Evolutionary conservation across 2,113 vertebrate genomes (phyloP).

Genomic region (Falco punctatus): DNA sequence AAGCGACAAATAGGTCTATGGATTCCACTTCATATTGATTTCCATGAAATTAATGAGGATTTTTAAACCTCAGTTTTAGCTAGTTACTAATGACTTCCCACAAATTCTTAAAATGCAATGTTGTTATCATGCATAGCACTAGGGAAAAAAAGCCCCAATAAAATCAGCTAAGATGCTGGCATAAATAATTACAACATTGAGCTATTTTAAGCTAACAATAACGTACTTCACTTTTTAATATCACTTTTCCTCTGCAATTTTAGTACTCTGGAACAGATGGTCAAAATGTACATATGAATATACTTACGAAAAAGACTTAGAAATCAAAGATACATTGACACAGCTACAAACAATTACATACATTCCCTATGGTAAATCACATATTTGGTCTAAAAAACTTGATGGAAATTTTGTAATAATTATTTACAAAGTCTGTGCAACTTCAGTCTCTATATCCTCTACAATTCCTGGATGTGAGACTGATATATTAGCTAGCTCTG

Average conservation of each 20-base stretch:
- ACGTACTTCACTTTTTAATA: neutral
- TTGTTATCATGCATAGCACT: neutral
- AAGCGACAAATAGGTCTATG: neutral
- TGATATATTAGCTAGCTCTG: neutral
- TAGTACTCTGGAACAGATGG: neutral
- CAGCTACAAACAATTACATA: neutral
- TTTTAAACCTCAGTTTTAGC: neutral
- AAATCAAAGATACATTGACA: neutral
- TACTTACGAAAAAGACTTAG: neutral
- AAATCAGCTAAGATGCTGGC: neutral
- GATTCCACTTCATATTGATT: neutral
- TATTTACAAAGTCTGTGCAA: neutral
- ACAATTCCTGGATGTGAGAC: neutral
- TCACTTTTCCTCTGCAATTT: neutral
- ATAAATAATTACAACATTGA: neutral
- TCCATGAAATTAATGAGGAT: neutral
- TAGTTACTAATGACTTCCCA: neutral
- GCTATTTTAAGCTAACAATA: neutral
- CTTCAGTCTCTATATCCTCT: constrained; percentile 8
- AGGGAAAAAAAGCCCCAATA: neutral
- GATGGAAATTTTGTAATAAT: neutral
- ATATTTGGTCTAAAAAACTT: neutral
- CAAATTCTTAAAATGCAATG: neutral
- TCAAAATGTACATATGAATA: neutral
- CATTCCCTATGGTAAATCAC: neutral